phyloP scores from a whole-genome alignment of 2,797 vertebrate genomes.

The Onychomys torridus region DNA sequence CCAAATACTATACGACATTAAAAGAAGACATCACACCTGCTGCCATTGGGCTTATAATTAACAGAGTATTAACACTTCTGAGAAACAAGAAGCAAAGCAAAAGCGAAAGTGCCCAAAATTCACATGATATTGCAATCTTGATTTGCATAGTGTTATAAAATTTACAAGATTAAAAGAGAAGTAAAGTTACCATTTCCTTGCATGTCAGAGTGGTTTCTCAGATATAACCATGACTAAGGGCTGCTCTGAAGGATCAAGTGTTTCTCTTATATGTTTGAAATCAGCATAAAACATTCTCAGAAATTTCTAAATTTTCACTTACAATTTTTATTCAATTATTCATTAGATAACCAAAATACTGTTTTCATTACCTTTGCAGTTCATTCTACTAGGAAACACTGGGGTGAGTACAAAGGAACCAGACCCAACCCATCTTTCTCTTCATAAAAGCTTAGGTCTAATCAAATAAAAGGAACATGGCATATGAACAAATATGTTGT shows the following conservation, averaged over 20 bases:
- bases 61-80: background rate
- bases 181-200: background rate
- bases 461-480: background rate
- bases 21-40: background rate
- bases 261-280: background rate
- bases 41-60: too few relatives aligned
- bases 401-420: background rate
- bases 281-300: background rate
- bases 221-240: background rate
- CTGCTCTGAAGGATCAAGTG: background rate
- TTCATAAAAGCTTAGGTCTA: background rate
- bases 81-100: background rate
- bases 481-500: background rate
- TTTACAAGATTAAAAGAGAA: background rate
- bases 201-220: background rate
- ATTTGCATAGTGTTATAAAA: background rate
- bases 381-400: background rate
- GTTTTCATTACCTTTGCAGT: background rate
- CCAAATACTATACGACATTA: background rate
- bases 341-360: background rate
- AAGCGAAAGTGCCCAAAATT: background rate
- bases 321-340: background rate
- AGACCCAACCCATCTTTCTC: background rate
- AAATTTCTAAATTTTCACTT: background rate
- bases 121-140: background rate